Percentiles rank a stretch among this genome's conserved stretches.
phyloP scores from a whole-genome alignment of 2,797 vertebrate genomes.

The Arctocebus calabarensis region DNA sequence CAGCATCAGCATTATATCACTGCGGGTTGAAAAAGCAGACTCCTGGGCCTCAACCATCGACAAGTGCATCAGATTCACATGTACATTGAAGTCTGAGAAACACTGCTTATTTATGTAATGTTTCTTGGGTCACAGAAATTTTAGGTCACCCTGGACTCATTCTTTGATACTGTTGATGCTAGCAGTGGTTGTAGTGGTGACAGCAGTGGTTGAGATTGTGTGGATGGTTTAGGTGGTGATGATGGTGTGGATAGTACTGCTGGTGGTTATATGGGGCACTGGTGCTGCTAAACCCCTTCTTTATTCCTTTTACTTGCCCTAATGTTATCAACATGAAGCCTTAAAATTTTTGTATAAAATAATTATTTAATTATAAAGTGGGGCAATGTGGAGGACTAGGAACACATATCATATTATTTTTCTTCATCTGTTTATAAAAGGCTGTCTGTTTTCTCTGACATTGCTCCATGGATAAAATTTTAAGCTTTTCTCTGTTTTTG shows the following conservation, averaged over 20 bases:
- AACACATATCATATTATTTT: background rate
- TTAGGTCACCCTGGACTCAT: background rate
- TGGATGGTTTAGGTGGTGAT: background rate
- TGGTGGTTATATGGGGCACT: background rate
- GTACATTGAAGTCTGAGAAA: background rate
- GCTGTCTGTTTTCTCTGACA: background rate
- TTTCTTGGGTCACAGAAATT: background rate
- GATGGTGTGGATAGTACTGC: background rate
- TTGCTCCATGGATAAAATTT: background rate
- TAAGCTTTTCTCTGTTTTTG: background rate
- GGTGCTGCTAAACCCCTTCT: background rate
- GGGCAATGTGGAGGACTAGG: background rate
- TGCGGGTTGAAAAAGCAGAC: background rate
- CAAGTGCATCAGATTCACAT: background rate
- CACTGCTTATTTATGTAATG: background rate
- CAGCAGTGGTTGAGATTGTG: background rate
- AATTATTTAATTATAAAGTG: background rate
- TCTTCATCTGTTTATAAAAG: background rate
- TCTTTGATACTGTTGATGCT: background rate
- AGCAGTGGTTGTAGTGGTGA: background rate
- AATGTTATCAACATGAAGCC: background rate
- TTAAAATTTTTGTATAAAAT: background rate
- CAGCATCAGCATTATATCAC: background rate
- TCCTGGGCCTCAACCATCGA: background rate
- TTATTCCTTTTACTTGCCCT: background rate